phyloP scores from a whole-genome alignment of 2,888 invertebrate species.

The Fragum whitleyi region DNA sequence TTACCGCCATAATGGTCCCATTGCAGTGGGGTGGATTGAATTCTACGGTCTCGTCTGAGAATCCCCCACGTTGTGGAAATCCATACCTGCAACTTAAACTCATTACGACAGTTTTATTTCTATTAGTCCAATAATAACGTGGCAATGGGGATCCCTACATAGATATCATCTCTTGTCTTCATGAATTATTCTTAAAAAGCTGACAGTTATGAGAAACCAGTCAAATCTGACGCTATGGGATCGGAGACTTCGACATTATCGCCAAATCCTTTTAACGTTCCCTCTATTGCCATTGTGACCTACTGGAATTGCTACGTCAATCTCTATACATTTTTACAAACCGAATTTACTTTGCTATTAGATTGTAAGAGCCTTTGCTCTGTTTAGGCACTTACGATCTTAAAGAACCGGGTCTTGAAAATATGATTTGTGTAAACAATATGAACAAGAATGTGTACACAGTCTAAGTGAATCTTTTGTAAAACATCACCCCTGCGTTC shows the following conservation, averaged over 20 bases:
- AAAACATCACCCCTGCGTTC: too few species aligned
- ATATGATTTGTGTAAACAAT: too few species aligned
- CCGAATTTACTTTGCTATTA: too few species aligned
- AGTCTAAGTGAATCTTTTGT: too few species aligned
- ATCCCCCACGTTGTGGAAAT: conserved; percentile 45
- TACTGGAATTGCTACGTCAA: background rate
- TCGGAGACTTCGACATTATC: background rate
- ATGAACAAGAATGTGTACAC: too few species aligned
- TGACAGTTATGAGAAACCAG: conserved; percentile 63
- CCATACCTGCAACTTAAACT: conserved; percentile 43
- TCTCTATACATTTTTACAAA: too few species aligned
- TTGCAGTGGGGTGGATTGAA: conserved; percentile 12
- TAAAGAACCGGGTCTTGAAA: too few species aligned
- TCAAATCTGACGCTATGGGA: conserved; percentile 42
- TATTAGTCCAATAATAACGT: conserved; percentile 53
- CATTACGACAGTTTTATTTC: conserved; percentile 60
- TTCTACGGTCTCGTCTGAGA: conserved; percentile 5
- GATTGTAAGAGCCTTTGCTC: too few species aligned
- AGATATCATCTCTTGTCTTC: conserved; percentile 53
- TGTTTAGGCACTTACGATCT: too few species aligned
- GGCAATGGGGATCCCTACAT: conserved; percentile 57
- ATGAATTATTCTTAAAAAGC: conserved; percentile 58
- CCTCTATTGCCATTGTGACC: conserved; percentile 7
- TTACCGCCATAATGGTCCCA: conserved; percentile 20
- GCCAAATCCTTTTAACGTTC: conserved; percentile 20